Evolutionary conservation across 2,797 vertebrate genomes (phyloP), one percentile per base, ranked within the genome.

Genomic region (Denticeps clupeoides): DNA sequence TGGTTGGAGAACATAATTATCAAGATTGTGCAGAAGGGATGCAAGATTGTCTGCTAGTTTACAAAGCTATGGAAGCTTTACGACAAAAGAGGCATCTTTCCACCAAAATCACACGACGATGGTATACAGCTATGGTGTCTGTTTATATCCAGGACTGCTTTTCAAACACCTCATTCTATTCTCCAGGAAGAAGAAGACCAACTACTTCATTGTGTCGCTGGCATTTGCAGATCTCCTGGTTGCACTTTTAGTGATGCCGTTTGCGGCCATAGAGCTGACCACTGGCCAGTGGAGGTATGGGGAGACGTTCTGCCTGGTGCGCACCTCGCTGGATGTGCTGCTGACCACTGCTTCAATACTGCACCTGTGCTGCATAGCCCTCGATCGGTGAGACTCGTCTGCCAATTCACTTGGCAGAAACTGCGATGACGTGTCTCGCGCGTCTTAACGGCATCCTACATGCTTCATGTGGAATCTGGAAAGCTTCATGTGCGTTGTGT

Each of bases 171-270:
- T n/a, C n/a, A n/a, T n/a, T n/a, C n/a, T n/a, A n/a, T n/a, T 31
- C 23, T 15, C 11, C 32, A 87, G 85, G 59, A 85, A 81, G 63
- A 87, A 84, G 68, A 87, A 87, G 64, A 87, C 85, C 7, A 86
- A 86, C 73, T 87, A 79, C 70, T 87, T 87, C 60, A 83, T 87
- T 2, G 80, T 87, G 47, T 87, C 85, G 0, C 62, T 87, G 72
- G 84, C 85, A 0, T 85, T 86, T 19, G 79, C 84, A 3, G 85
- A 87, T 65, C 56, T 87, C 55, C 54, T 87, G 45, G 84, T 87
- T 28, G 83, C 85, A 0, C 44, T 86, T 52, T 65, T 86, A 7
- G 85, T 87, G 49, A 87, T 87, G 85, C 85, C 85, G 0, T 82
- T 87, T 9, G 85, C 83, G 5, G 81, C 84, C 0, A 81, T 87